These are phyloP conservation scores for Menidia menidia DNA, from an alignment of 2,797 vertebrate genomes.

Conservation along the genomic window DNA sequence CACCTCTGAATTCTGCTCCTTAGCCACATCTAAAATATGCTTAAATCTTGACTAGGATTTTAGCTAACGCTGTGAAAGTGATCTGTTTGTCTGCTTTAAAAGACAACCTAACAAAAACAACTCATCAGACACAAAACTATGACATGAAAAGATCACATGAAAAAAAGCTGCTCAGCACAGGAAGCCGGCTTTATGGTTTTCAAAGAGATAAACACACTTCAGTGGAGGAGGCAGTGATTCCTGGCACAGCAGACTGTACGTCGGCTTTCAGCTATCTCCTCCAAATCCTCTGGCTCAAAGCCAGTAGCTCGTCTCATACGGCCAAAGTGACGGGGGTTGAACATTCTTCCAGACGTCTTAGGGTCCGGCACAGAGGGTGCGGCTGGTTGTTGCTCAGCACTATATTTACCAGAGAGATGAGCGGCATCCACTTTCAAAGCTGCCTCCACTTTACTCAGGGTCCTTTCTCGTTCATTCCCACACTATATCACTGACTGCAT, in stretches of 20 bases:
- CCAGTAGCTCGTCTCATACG: constrained; percentile 62
- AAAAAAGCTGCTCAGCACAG: not conserved
- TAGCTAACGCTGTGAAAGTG: not conserved
- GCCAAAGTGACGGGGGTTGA: constrained; percentile 60
- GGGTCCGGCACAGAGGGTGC: constrained; percentile 56
- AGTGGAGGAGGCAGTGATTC: constrained; percentile 26
- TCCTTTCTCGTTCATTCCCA: constrained; percentile 40
- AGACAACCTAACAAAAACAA: too few relatives aligned
- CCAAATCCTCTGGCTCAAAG: constrained; percentile 56
- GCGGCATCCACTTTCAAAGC: constrained; percentile 53
- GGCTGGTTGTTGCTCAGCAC: constrained; percentile 65
- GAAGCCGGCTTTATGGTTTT: constrained; percentile 2
- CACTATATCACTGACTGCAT: constrained; percentile 46
- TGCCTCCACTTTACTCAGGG: constrained; percentile 36
- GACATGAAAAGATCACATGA: constrained; percentile 2
- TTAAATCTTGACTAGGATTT: not conserved
- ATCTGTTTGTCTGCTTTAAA: constrained; percentile 14
- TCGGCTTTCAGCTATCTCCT: constrained; percentile 61
- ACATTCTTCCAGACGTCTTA: constrained; percentile 73
- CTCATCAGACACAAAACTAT: too few relatives aligned
- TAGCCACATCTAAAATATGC: not conserved
- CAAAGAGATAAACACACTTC: constrained; percentile 25
- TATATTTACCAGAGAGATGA: constrained; percentile 73
- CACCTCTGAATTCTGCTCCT: not conserved
- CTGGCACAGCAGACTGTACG: constrained; percentile 45